A percentile compares a stretch with the other conserved stretches of the same genome.
These are phyloP conservation scores for Psylliodes chrysocephalus DNA, from an alignment of 2,888 invertebrate genomes.

Conservation along the genomic window DNA sequence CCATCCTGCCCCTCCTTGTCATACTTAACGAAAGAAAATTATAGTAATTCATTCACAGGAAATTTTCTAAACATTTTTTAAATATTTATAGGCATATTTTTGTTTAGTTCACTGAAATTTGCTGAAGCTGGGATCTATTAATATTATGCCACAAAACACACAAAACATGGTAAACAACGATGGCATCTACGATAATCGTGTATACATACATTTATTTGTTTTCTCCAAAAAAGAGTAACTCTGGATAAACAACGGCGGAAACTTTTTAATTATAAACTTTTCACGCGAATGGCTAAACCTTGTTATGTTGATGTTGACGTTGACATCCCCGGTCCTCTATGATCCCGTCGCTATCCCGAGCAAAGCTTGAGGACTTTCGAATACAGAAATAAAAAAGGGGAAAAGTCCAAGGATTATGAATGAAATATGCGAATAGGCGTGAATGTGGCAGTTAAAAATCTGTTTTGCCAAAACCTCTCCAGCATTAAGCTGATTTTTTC, in stretches of 20 bases:
- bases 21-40: too few species aligned
- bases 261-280: slow-evolving; percentile 1
- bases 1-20: too few species aligned
- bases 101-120: too few species aligned
- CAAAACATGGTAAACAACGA: too few species aligned
- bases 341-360: background rate
- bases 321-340: background rate
- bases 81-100: too few species aligned
- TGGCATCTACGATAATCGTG: too few species aligned
- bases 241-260: background rate
- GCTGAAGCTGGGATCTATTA: too few species aligned
- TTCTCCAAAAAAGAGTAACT: background rate
- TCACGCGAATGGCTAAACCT: background rate
- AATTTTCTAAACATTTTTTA: too few species aligned
- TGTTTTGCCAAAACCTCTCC: background rate
- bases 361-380: background rate
- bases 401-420: background rate
- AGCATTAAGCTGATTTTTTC: background rate
- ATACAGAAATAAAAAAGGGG: background rate
- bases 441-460: background rate
- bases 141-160: too few species aligned
- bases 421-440: background rate
- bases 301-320: background rate
- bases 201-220: background rate
- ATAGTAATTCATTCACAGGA: too few species aligned